Evolutionary conservation across 2,113 vertebrate genomes (phyloP), one percentile per base, ranked within the genome.

Genomic region (Nesogale talazaci): DNA sequence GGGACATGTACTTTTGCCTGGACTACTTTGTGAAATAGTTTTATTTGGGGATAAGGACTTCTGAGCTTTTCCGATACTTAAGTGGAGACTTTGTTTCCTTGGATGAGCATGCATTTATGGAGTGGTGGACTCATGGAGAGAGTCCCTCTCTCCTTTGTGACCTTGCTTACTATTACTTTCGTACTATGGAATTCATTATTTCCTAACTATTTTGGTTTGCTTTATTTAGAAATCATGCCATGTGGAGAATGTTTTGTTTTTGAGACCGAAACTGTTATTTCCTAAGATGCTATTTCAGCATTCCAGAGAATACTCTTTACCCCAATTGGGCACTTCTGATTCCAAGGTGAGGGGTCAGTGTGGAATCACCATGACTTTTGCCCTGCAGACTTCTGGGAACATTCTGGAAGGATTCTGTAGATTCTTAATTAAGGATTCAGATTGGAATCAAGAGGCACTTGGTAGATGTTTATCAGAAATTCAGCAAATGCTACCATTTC

Each of bases 1-100:
- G 96, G 95, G 97, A 91, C 95, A 63, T 63, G 84, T 76, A 88
- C 72, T 96, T 76, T 92, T 36, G 61, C 36, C 85, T 89, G 72
- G 86, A 96, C 90, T 96, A 91, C 94, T 97, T 97, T 96, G 80
- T 93, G 15, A 94, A 95, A 92, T 92, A 91, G 72, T 85, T 98
- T 95, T 94, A 69, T 97, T 23, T 94, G 91, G 94, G 67, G 94
- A 93, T 97, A 96, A 97, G 94, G 82, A 46, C 78, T 86, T 97
- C 72, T 94, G 95, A 92, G 88, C 94, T 88, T 94, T 86, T 94
- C 93, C 86, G 0, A 3, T 5, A 85, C 52, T 77, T 38, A n/a
- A 83, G 67, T 61, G 34, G 80, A 88, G 97, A 86, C 81, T 83
- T 67, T 86, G 72, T 75, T 65, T 59, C 92, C 70, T 95, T 86